phyloP scores from a whole-genome alignment of 2,888 invertebrate species.

The Epistrophe grossulariae region DNA sequence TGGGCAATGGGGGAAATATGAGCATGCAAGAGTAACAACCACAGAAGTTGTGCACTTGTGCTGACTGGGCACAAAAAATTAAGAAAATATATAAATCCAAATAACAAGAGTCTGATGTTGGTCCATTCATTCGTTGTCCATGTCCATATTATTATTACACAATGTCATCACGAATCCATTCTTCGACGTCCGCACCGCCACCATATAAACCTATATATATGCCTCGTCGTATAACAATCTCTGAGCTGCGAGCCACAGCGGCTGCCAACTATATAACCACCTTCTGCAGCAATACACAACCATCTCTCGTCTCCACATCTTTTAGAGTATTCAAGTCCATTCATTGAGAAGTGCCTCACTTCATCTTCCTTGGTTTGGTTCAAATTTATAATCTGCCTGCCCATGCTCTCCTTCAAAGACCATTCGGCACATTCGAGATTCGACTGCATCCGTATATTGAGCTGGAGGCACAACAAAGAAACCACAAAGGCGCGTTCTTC shows the following conservation, averaged over 20 bases:
- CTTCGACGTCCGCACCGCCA: constrained; percentile 52
- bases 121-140: constrained; percentile 33
- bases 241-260: constrained; percentile 23
- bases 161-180: constrained; percentile 75
- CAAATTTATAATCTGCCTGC: constrained; percentile 73
- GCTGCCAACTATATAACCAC: constrained; percentile 15
- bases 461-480: constrained; percentile 47
- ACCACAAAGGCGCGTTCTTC: constrained; percentile 29
- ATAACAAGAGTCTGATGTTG: constrained; percentile 55
- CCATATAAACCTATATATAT: constrained; percentile 27
- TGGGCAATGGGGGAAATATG: constrained; percentile 5
- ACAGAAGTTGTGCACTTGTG: constrained; percentile 66
- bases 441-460: constrained; percentile 41
- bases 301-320: constrained; percentile 3
- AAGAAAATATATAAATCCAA: constrained; percentile 70
- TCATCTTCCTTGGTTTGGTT: constrained; percentile 57
- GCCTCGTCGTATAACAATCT: background rate
- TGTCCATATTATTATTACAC: constrained; percentile 71
- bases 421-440: constrained; percentile 58
- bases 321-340: constrained; percentile 39
- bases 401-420: constrained; percentile 52
- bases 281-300: background rate
- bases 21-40: constrained; percentile 29
- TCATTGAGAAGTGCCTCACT: constrained; percentile 69
- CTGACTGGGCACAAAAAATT: constrained; percentile 60